phyloP scores from a whole-genome alignment of 2,113 vertebrate genomes.

The Orycteropus afer region DNA sequence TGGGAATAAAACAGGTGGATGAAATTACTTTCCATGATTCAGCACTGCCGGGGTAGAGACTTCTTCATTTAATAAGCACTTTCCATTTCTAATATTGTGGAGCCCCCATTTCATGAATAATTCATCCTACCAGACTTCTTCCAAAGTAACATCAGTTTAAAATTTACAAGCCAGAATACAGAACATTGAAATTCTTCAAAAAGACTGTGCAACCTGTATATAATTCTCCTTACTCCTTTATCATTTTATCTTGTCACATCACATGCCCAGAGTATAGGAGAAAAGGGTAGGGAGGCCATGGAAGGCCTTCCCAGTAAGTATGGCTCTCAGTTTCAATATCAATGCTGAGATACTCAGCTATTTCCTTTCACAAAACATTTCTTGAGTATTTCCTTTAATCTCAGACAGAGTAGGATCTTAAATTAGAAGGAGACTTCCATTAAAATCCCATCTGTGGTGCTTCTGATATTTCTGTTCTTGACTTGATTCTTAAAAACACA shows the following conservation, averaged over 20 bases:
- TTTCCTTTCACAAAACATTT: background rate
- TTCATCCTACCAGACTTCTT: background rate
- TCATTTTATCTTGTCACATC: background rate
- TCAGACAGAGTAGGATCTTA: background rate
- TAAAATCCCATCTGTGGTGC: background rate
- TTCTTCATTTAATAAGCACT: slow-evolving; percentile 11
- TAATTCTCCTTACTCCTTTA: too few species aligned
- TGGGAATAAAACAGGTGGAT: background rate
- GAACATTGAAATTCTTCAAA: background rate
- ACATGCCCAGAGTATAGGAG: background rate
- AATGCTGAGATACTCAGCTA: background rate
- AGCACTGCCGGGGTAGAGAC: background rate
- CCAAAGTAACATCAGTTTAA: background rate
- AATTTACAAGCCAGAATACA: background rate
- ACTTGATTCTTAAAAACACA: background rate
- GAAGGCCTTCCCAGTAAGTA: background rate
- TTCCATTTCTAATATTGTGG: slow-evolving; percentile 31
- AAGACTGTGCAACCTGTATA: background rate
- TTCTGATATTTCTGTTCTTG: background rate
- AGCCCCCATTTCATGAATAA: background rate
- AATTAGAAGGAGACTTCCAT: slow-evolving; percentile 32
- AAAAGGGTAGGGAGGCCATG: background rate
- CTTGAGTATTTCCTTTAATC: background rate
- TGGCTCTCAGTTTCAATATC: background rate
- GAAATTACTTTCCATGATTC: background rate